Evolutionary conservation across 2,113 vertebrate species (phyloP), one percentile per base, ranked within the genome.

Genomic region (Seriola quinqueradiata): DNA sequence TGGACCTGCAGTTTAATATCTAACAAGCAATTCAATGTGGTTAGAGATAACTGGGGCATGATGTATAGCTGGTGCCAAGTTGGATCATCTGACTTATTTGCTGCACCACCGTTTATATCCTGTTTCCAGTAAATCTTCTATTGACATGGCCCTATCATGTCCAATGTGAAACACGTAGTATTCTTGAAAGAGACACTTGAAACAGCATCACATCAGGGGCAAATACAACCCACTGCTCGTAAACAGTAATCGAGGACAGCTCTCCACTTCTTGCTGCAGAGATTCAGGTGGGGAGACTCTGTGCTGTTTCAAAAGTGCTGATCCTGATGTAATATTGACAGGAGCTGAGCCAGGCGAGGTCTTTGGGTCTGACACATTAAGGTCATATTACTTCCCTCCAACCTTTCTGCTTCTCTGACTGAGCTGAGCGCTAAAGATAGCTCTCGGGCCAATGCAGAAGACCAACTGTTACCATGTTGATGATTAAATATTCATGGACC

Each of bases 281-380:
- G 67, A 70, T 7, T 77, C 79, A 52, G 79, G 71, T 50, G 50
- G 57, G 57, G 81, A 64, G 77, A 23, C 55, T 32, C 71, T 23
- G 3, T 76, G 63, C 70, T 48, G 70, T 64, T 79, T 70, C 25
- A 67, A 83, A 69, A 93, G 85, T 75, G 92, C 91, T 91, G 89
- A 93, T 90, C 70, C 55, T n/a, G 89, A 87, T 82, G 90, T 90
- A 81, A 77, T 91, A 92, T 92, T 87, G 91, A 92, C 90, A 86
- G 92, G 70, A 67, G 57, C 82, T 81, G 89, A 91, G 88, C 91
- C 90, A 83, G 83, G 59, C 38, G 11, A 85, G 89, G 86, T 87
- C 90, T 84, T 54, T 61, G 72, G 83, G 67, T 70, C 87, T 84
- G 93, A 93, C 92, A 93, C 92, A 88, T 93, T 94, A 95, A 95